A percentile compares a stretch with the other conserved stretches of the same genome.
Conservation (phyloP, 2,888 invertebrate genomes). For the Microchrysa polita region DNA sequence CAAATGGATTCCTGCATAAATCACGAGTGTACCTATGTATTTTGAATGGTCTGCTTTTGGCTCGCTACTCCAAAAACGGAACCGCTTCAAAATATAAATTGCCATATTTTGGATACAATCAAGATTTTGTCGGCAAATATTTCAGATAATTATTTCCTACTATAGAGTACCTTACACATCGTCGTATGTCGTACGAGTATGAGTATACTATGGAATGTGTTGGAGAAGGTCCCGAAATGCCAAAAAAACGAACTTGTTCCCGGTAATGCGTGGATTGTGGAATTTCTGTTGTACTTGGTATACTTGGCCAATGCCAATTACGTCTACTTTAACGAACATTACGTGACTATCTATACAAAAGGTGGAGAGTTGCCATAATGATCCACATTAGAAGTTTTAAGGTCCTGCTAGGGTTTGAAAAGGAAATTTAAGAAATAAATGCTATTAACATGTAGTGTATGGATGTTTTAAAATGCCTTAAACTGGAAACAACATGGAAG, state of each 20-base stretch:
- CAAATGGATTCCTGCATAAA: constrained; percentile 33
- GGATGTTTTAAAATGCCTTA: no score
- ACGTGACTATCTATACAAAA: background rate
- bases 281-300: background rate
- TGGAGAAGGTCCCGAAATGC: constrained; percentile 1
- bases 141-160: constrained; percentile 32
- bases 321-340: background rate
- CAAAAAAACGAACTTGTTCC: constrained; percentile 5
- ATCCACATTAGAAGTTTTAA: no score
- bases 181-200: background rate
- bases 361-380: background rate
- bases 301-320: background rate
- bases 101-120: constrained; percentile 15
- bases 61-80: constrained; percentile 23
- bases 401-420: no score
- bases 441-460: no score
- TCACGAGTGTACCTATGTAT: no score
- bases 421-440: no score
- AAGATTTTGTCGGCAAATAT: constrained; percentile 11
- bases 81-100: constrained; percentile 38
- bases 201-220: background rate
- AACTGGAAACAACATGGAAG: no score
- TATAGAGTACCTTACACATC: constrained; percentile 22
- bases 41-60: constrained; percentile 1
- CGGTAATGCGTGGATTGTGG: background rate